Base-by-base conservation (phyloP, 2,113 vertebrate species). In the Lipophrys pholis region DNA sequence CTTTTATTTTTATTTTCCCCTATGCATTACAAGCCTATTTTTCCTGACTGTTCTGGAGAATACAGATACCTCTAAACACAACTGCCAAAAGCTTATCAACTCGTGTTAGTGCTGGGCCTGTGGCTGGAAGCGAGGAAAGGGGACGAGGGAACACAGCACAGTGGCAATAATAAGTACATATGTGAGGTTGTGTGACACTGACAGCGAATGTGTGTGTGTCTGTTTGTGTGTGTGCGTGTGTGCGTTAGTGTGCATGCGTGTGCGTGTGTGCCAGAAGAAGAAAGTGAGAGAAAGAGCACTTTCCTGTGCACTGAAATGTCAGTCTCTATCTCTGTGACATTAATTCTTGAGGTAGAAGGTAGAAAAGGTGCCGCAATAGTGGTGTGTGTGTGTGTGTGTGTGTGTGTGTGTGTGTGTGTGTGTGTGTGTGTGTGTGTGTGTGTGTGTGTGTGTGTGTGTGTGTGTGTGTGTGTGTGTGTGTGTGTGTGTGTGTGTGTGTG, bases 1-100 rank as follows among this genome's bases (percentile, higher is more conserved):
- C 21, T 2, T 30, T 30, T 30, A 2, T 30, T 30, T 30, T 30
- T 30, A 30, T 30, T 30, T 30, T 30, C 21, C 21, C 21, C 21
- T 30, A 30, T 30, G 21, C 4, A 4, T 30, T 30, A 30, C 21
- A 30, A 30, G 21, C 21, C 21, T 11, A 36, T 38, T 74, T 52
- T 66, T 53, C n/a, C 14, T 53, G 46, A 38, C 21, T 51, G 4
- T 38, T 56, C 46, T 66, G 48, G 40, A 46, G 56, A 67, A 59
- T 40, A 53, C 11, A 45, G 62, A 53, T 53, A 17, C 8, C 41
- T 30, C 41, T 39, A 61, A 53, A 59, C 0, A 4, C 36, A 39
- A 66, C n/a, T 43, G 61, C 42, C 61, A 60, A 69, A 75, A 53
- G 21, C 65, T 43, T 56, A 81, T 86, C 77, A 72, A 35, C 42